These are phyloP conservation scores for Rissa tridactyla DNA, from an alignment of 2,113 vertebrate species.

Conservation along the genomic window DNA sequence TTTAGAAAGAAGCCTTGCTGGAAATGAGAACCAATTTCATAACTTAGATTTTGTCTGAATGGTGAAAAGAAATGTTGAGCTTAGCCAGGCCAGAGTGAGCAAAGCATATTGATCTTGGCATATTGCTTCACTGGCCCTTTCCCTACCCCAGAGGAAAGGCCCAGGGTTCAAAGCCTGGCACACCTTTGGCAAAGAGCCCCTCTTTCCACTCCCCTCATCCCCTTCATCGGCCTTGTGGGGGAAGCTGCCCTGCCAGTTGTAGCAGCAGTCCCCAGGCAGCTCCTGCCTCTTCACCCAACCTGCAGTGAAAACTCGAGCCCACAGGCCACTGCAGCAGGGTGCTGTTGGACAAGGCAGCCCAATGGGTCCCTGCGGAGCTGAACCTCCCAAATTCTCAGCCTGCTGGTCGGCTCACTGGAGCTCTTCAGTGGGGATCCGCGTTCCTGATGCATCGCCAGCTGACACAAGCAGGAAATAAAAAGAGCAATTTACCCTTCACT, in stretches of 20 bases:
- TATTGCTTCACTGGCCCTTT: neutral
- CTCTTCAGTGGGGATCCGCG: neutral
- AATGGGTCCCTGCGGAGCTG: neutral
- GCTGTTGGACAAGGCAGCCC: neutral
- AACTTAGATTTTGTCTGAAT: neutral
- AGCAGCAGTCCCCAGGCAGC: neutral
- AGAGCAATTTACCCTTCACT: constrained; percentile 40
- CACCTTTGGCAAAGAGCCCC: neutral
- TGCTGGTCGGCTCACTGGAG: neutral
- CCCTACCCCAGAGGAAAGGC: neutral
- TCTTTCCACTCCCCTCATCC: neutral
- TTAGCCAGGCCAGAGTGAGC: neutral
- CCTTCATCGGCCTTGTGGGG: neutral
- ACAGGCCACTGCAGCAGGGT: neutral
- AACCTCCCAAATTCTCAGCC: neutral
- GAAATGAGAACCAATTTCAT: neutral
- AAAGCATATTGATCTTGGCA: neutral
- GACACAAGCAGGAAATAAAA: constrained; percentile 63
- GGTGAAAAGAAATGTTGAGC: neutral
- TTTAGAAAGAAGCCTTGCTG: neutral
- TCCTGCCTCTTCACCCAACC: neutral
- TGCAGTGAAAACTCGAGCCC: neutral
- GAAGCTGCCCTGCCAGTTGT: neutral
- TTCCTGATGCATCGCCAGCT: constrained; percentile 68
- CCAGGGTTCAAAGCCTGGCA: neutral